Percentiles rank a stretch among this genome's conserved stretches.
Conservation (phyloP, 2,888 invertebrate genomes). For the Eledone cirrhosa region DNA sequence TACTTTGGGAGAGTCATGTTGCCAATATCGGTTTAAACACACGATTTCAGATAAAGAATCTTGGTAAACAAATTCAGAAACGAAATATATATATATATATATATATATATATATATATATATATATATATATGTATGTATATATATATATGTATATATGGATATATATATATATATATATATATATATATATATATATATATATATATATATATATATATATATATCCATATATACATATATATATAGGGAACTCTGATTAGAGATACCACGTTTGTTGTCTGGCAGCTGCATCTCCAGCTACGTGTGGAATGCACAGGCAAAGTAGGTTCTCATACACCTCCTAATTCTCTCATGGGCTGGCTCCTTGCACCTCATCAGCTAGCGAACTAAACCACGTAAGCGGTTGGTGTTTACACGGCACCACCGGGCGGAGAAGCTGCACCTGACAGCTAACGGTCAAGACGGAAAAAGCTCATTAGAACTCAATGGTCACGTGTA, state of each 20-base stretch:
- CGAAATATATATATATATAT: too few species aligned
- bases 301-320: neutral
- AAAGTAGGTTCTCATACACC: neutral
- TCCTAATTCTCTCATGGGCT: neutral
- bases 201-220: conserved; percentile 6
- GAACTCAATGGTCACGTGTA: neutral
- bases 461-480: too few species aligned
- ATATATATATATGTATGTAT: neutral
- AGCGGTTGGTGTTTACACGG: neutral
- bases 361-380: neutral
- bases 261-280: neutral
- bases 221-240: neutral
- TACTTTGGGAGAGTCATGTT: too few species aligned
- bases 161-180: neutral
- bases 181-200: neutral
- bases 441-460: neutral
- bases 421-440: neutral
- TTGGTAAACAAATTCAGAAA: too few species aligned
- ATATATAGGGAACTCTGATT: neutral
- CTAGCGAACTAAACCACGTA: neutral
- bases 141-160: neutral
- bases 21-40: too few species aligned
- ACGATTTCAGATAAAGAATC: too few species aligned
- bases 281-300: too few species aligned
- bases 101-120: neutral